Evolutionary conservation across 2,797 vertebrate species (phyloP), one percentile per base, ranked within the genome.

Genomic region (Acipenser ruthenus): DNA sequence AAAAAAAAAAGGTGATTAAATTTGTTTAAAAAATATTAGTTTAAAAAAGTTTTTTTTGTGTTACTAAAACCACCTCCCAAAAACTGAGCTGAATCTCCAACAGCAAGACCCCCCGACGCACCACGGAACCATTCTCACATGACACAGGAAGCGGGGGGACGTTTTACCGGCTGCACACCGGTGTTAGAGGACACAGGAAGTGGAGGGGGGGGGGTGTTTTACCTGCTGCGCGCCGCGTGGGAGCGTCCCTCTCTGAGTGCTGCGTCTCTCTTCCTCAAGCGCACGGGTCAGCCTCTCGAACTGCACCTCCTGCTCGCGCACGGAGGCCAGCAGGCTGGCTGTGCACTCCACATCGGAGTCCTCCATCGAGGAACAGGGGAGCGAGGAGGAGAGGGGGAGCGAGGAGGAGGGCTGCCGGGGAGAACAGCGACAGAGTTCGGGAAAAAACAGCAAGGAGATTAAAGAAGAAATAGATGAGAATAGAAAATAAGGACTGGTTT

Each of bases 221-320:
- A 98, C 96, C 96, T 98, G 94, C 84, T 95, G 92, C 87, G 82
- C 90, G 92, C 89, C 94, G 79, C 87, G 94, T 84, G 93, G 93
- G 89, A 96, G 87, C 68, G 94, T 96, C 87, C 95, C 94, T 80
- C 94, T 91, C 86, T 93, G 94, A 78, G 95, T 95, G 85, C 95
- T 95, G 82, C 95, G 95, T 91, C 95, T 92, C 73, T 99, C 95
- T 83, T 98, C 95, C 91, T 99, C 96, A 72, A 99, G 92, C 84
- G 95, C 95, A 85, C 93, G 94, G 83, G 95, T 97, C 90, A 98
- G 91, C 91, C 95, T 93, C 93, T 98, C 94, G 83, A 99, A 99
- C 90, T 99, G 96, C 75, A 94, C 95, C 93, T 99, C 96, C 91
- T 99, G 96, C 87, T 97, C 96, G 89, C 96, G 94, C 90, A 98